Base-by-base conservation (phyloP, 2,797 vertebrate genomes). In the Malurus splendens region DNA sequence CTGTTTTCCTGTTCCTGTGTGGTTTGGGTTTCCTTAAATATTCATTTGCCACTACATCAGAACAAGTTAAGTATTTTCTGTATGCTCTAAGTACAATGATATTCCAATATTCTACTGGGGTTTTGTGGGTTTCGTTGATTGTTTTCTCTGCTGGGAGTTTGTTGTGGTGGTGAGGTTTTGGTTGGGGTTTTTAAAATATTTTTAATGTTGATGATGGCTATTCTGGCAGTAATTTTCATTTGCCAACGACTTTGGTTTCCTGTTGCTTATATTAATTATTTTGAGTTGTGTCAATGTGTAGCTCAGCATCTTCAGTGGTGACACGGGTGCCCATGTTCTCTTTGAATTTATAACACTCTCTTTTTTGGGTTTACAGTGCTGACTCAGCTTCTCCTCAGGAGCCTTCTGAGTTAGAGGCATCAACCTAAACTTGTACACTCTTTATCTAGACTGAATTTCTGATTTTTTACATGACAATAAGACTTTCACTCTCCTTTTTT, bases 241-340 rank as follows among this genome's bases (percentile, higher is more conserved):
- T 72, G n/a, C 51, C 28, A 52, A 3, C 7, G 28, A 8, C 9
- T 71, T 76, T 12, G 44, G 11, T 18, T 79, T 70, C 11, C 18
- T 4, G 0, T 68, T 76, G 52, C 56, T 82, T 82, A 28, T 11
- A 10, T 56, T 6, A 5, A 2, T 64, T 78, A 11, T 7, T 82
- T 32, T 54, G 11, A 42, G 6, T 73, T 59, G 10, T 25, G 32
- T 57, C 39, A 42, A 9, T 25, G 16, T 80, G 10, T 23, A 30
- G 38, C 12, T 47, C 39, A 33, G 28, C n/a, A 27, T 41, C 30
- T 67, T 61, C 30, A 66, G 14, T 10, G 4, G 51, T 73, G 64
- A 27, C 1, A 1, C 0, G 1, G 32, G 38, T 36, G 60, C 45
- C 28, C 24, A 11, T 12, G 4, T 36, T 86, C 36, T 30, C 12